Conservation (phyloP, 2,888 invertebrate species). For the Folsomia candida region DNA sequence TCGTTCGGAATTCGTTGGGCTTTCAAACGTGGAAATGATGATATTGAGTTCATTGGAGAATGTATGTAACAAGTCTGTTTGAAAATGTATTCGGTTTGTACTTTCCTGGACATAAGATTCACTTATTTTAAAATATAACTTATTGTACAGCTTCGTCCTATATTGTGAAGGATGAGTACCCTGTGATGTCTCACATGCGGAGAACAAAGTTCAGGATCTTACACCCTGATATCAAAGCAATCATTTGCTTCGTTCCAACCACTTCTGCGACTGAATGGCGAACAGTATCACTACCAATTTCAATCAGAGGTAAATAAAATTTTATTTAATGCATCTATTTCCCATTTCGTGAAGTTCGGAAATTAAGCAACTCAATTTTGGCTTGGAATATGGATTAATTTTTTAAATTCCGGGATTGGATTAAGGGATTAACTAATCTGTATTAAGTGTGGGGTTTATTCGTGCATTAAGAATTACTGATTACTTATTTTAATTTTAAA, state of each 20-base stretch:
- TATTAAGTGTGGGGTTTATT: background rate
- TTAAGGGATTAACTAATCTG: background rate
- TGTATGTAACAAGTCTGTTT: slow-evolving; percentile 26
- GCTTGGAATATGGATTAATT: too few relatives aligned
- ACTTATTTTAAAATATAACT: slow-evolving; percentile 5
- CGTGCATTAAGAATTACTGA: too few relatives aligned
- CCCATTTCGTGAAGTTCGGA: background rate
- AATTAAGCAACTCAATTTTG: too few relatives aligned
- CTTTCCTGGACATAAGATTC: slow-evolving; percentile 13
- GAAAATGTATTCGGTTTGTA: background rate
- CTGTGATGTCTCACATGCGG: slow-evolving; percentile 33
- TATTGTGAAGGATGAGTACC: slow-evolving; percentile 33
- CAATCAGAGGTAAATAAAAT: slow-evolving; percentile 2
- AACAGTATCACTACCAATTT: slow-evolving; percentile 40
- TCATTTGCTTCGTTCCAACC: slow-evolving; percentile 44
- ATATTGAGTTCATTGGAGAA: slow-evolving; percentile 45
- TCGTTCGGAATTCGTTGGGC: slow-evolving; percentile 45
- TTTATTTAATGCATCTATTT: too few relatives aligned
- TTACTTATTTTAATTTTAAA: too few relatives aligned
- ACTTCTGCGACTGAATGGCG: slow-evolving; percentile 46
- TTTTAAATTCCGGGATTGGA: background rate
- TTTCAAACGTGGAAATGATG: slow-evolving; percentile 41
- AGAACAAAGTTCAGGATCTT: slow-evolving; percentile 39
- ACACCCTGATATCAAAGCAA: slow-evolving; percentile 38
- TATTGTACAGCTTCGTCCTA: slow-evolving; percentile 27